Conservation (phyloP, 92 coral and sea anemone species). For the Porites cylindrica region DNA sequence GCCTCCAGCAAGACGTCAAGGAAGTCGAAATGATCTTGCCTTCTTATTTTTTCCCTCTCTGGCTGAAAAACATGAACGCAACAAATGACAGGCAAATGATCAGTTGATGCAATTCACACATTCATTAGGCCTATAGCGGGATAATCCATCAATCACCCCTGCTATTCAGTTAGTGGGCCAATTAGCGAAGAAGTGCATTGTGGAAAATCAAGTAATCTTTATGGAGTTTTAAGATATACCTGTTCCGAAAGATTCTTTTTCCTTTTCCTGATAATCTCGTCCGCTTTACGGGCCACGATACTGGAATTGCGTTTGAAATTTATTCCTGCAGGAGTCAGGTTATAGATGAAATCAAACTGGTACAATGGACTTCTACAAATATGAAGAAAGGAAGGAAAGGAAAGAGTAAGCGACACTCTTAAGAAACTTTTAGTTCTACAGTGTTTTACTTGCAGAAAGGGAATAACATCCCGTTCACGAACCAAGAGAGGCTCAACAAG, state of each 20-base stretch:
- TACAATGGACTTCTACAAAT: conserved; percentile 64
- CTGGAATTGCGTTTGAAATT: conserved; percentile 58
- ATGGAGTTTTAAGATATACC: background rate
- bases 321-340: conserved; percentile 61
- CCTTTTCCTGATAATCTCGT: conserved; percentile 67
- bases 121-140: too few species aligned
- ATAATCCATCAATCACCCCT: background rate
- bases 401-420: background rate
- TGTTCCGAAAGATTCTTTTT: conserved; percentile 27
- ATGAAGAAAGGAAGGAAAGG: background rate
- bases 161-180: background rate
- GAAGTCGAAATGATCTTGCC: conserved; percentile 61
- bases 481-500: too few species aligned
- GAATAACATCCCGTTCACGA: too few species aligned
- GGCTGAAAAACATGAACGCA: conserved; percentile 1
- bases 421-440: too few species aligned
- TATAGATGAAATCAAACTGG: conserved; percentile 72
- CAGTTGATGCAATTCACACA: background rate
- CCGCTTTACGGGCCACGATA: conserved; percentile 62
- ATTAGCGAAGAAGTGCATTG: background rate
- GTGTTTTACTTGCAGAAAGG: too few species aligned
- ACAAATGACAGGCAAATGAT: background rate
- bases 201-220: background rate
- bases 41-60: conserved; percentile 17
- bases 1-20: conserved; percentile 82